phyloP scores from a whole-genome alignment of 1,140 invertebrate genomes.

The Polyergus mexicanus region DNA sequence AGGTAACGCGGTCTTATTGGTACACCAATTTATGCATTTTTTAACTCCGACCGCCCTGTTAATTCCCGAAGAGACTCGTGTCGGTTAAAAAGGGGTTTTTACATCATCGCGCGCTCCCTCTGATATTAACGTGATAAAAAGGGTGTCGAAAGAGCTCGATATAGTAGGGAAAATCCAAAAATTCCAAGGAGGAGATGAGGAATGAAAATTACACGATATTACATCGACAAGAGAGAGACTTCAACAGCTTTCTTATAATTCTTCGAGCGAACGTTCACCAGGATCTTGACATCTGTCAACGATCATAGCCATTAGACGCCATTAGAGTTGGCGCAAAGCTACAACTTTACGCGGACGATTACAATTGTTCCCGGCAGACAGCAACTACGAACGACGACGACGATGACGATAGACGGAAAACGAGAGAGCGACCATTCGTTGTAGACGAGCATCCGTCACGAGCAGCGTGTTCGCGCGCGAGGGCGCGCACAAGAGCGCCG shows the following conservation, averaged over 20 bases:
- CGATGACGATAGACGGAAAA: constrained; percentile 11
- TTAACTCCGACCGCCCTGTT: constrained; percentile 43
- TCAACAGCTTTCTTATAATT: not conserved
- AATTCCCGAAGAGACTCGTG: constrained; percentile 46
- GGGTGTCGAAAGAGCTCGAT: not conserved
- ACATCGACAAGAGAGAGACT: too few relatives aligned
- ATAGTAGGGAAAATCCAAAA: constrained; percentile 3
- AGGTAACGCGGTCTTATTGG: constrained; percentile 36
- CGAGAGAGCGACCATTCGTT: constrained; percentile 14
- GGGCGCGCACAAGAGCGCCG: not conserved
- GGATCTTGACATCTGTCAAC: constrained; percentile 42
- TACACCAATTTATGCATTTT: constrained; percentile 55
- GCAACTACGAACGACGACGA: not conserved
- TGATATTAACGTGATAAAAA: constrained; percentile 47
- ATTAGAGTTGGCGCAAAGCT: constrained; percentile 3
- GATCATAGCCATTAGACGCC: constrained; percentile 40
- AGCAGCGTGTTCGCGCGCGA: constrained; percentile 3
- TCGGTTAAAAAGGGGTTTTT: constrained; percentile 38
- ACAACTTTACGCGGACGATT: constrained; percentile 8
- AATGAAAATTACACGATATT: not conserved
- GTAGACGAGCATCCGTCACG: constrained; percentile 41
- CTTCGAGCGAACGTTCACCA: not conserved
- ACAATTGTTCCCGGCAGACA: constrained; percentile 26
- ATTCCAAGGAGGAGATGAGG: not conserved
- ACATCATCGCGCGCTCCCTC: constrained; percentile 14